Percentiles rank a stretch among this genome's conserved stretches.
phyloP scores from a whole-genome alignment of 1,140 invertebrate species.

The Penaeus chinensis region DNA sequence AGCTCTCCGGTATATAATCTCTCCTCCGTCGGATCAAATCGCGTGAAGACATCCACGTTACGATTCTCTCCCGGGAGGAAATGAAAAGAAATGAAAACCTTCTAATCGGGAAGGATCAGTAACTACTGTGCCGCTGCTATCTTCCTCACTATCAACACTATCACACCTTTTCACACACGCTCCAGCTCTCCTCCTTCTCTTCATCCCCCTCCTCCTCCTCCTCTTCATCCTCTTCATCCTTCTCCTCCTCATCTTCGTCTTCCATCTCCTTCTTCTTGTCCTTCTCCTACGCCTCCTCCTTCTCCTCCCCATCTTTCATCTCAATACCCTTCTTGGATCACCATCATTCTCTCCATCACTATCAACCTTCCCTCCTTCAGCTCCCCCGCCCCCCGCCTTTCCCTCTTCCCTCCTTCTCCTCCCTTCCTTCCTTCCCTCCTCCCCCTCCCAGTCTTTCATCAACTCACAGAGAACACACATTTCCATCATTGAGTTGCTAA shows the following conservation, averaged over 20 bases:
- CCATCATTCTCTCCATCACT: neutral
- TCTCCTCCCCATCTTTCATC: too few relatives aligned
- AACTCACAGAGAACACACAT: slow-evolving; percentile 34
- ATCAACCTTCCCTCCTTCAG: neutral
- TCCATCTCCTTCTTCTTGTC: too few relatives aligned
- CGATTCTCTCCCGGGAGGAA: neutral
- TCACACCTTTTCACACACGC: too few relatives aligned
- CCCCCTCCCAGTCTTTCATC: slow-evolving; percentile 18
- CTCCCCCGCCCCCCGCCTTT: neutral
- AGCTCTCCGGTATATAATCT: too few relatives aligned
- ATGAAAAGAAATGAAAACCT: neutral
- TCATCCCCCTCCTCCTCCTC: too few relatives aligned
- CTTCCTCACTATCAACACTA: neutral
- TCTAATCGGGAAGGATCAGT: neutral
- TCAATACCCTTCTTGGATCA: too few relatives aligned
- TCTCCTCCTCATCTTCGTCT: too few relatives aligned
- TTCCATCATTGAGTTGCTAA: slow-evolving; percentile 48
- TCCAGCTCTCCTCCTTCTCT: too few relatives aligned
- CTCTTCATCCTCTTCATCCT: too few relatives aligned
- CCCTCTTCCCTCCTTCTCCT: neutral
- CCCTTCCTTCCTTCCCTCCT: neutral
- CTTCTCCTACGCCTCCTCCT: too few relatives aligned
- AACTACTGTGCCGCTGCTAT: neutral
- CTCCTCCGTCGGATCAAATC: too few relatives aligned
- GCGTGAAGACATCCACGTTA: neutral